A percentile compares a stretch with the other conserved stretches of the same genome.
These are phyloP conservation scores for Furnarius figulus DNA, from an alignment of 2,113 vertebrate genomes.

Conservation along the genomic window DNA sequence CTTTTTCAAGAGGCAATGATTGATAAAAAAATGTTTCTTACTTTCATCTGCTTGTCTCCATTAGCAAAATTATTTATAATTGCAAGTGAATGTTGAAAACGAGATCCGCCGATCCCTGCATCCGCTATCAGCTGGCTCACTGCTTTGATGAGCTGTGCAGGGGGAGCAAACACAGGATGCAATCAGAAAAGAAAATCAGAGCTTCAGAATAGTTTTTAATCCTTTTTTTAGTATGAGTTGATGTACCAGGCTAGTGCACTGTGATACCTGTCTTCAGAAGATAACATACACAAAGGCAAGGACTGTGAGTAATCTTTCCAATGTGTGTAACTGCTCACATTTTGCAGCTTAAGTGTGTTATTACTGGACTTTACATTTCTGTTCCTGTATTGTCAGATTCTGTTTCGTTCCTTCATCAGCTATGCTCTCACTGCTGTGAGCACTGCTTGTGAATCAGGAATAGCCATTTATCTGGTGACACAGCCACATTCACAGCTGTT, in stretches of 20 bases:
- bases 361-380: neutral
- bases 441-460: neutral
- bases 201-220: neutral
- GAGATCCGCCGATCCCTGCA: slow-evolving; percentile 93
- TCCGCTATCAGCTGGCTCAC: slow-evolving; percentile 98
- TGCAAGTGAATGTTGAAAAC: slow-evolving; percentile 95
- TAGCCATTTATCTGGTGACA: neutral
- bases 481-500: neutral
- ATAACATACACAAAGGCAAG: neutral
- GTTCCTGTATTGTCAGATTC: neutral
- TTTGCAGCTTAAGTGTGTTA: neutral
- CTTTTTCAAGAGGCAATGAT: neutral
- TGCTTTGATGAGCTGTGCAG: slow-evolving; percentile 91
- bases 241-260: neutral
- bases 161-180: neutral
- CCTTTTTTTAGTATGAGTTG: neutral
- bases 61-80: slow-evolving; percentile 99
- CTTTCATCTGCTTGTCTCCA: slow-evolving; percentile 94
- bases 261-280: neutral
- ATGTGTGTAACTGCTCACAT: neutral
- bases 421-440: neutral
- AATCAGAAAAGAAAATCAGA: neutral
- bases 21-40: slow-evolving; percentile 69
- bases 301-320: neutral
- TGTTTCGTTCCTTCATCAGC: neutral